A percentile compares a stretch with the other conserved stretches of the same genome.
phyloP scores from a whole-genome alignment of 1,140 invertebrate species.

The Lordiphosa stackelbergi region DNA sequence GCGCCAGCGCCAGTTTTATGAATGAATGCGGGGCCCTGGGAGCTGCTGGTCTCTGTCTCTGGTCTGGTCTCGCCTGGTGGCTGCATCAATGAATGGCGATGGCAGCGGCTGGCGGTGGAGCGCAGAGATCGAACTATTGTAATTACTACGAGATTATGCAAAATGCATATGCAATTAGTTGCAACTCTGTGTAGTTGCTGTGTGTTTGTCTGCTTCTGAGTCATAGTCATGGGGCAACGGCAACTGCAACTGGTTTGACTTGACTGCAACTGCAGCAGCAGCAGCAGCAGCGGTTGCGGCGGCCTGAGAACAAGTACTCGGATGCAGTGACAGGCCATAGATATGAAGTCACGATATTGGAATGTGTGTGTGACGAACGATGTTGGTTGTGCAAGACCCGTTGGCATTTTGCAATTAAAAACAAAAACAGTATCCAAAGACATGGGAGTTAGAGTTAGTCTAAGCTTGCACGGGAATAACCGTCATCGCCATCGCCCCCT shows the following conservation, averaged over 20 bases:
- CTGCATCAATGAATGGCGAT: slow-evolving; percentile 59
- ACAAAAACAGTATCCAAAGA: not conserved
- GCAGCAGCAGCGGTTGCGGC: not conserved
- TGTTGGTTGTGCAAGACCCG: slow-evolving; percentile 34
- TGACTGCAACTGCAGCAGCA: slow-evolving; percentile 21
- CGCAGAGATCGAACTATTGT: slow-evolving; percentile 68
- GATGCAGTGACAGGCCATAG: slow-evolving; percentile 22
- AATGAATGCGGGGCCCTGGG: slow-evolving; percentile 39
- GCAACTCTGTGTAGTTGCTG: slow-evolving; percentile 11
- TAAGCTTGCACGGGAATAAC: too few species aligned
- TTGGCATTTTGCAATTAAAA: slow-evolving; percentile 42
- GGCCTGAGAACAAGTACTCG: slow-evolving; percentile 51
- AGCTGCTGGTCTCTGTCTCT: slow-evolving; percentile 3
- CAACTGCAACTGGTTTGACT: slow-evolving; percentile 74
- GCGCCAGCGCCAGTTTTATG: slow-evolving; percentile 38
- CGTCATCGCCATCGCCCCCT: too few species aligned
- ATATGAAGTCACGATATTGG: slow-evolving; percentile 71
- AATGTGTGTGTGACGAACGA: slow-evolving; percentile 55
- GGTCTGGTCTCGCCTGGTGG: slow-evolving; percentile 20
- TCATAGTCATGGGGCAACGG: slow-evolving; percentile 65
- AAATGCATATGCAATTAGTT: slow-evolving; percentile 74
- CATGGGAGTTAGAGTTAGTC: not conserved
- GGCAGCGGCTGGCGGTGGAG: slow-evolving; percentile 19
- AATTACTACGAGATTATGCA: slow-evolving; percentile 74
- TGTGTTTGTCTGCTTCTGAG: slow-evolving; percentile 1